A percentile compares a stretch with the other conserved stretches of the same genome.
Evolutionary conservation across 2,113 vertebrate species (phyloP).

Genomic region (Indri indri): DNA sequence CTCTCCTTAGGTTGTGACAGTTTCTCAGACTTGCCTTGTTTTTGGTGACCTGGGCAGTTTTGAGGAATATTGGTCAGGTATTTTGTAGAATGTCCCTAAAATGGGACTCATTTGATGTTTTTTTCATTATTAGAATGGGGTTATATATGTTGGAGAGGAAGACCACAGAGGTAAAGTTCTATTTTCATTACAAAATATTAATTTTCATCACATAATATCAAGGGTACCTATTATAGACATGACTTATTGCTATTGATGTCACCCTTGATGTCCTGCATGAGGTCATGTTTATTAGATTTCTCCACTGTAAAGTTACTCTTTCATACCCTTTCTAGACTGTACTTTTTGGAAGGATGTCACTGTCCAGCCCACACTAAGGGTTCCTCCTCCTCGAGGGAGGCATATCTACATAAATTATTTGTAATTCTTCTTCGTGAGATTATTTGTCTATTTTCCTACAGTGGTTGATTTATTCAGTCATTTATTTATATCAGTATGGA

Average conservation of each 20-base stretch:
- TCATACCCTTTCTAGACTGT: not conserved
- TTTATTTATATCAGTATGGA: not conserved
- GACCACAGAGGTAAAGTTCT: not conserved
- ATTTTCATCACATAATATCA: not conserved
- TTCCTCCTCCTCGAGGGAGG: not conserved
- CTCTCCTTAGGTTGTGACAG: not conserved
- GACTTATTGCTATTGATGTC: rapidly evolving
- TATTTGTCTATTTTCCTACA: not conserved
- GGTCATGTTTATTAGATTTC: not conserved
- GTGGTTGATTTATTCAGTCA: not conserved
- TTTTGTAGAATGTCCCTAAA: not conserved
- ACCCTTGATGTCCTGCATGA: not conserved
- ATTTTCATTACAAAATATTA: not conserved
- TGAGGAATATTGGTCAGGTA: not conserved
- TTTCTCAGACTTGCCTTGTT: not conserved
- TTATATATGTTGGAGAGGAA: not conserved
- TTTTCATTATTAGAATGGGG: not conserved
- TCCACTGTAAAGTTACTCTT: not conserved
- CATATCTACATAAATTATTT: not conserved
- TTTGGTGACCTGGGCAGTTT: not conserved
- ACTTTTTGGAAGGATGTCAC: not conserved
- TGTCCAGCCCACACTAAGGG: not conserved
- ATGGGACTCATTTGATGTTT: not conserved
- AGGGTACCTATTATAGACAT: not conserved
- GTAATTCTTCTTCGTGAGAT: not conserved